Conservation (phyloP, 1,140 invertebrate species). For the Apis dorsata region DNA sequence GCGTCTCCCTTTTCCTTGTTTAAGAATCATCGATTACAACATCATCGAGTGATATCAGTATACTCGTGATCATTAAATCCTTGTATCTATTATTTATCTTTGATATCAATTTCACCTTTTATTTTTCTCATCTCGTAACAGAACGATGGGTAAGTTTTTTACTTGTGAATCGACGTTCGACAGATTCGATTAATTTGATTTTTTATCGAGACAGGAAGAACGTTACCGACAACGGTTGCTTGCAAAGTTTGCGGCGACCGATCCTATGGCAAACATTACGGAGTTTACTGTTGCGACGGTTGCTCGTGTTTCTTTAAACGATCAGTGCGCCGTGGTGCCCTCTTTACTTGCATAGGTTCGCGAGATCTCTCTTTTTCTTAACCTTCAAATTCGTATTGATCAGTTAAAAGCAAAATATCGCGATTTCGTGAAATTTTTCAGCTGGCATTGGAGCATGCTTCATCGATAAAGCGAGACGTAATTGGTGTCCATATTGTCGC, state of each 20-base stretch:
- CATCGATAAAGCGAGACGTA: conserved; percentile 90
- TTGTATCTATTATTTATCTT: no score
- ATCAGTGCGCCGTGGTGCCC: conserved; percentile 85
- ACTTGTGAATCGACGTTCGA: not conserved
- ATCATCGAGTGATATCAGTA: not conserved
- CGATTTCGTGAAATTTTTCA: conserved; percentile 5
- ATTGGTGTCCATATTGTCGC: conserved; percentile 93
- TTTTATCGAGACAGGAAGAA: conserved; percentile 80
- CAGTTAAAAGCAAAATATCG: not conserved
- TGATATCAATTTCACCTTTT: no score
- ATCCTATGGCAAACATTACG: conserved; percentile 93
- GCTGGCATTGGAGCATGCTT: conserved; percentile 85
- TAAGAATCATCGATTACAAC: not conserved
- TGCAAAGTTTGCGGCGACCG: conserved; percentile 92
- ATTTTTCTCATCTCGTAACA: no score
- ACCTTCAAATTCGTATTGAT: not conserved
- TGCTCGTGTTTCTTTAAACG: conserved; percentile 95
- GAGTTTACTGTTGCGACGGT: conserved; percentile 92
- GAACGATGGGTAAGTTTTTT: conserved; percentile 8
- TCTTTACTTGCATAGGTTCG: conserved; percentile 86
- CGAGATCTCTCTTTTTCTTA: not conserved
- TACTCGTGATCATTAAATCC: no score
- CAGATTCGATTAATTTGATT: not conserved
- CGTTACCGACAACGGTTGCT: conserved; percentile 83
- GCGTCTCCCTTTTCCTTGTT: not conserved